phyloP scores from a whole-genome alignment of 2,888 invertebrate species.

The Anarsia innoxiella region DNA sequence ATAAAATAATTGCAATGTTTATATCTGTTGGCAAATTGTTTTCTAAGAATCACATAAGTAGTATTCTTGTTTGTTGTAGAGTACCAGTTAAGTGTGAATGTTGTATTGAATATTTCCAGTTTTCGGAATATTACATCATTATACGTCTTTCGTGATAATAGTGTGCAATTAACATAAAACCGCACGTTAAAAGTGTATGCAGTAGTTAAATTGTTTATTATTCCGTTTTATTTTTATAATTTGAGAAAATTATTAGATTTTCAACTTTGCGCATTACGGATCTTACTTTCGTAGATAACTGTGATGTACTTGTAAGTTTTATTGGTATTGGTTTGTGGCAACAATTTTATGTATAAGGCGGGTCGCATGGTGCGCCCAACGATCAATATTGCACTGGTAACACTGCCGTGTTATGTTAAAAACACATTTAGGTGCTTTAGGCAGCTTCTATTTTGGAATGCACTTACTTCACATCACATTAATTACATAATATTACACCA shows the following conservation, averaged over 20 bases:
- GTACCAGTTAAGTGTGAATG: conserved; percentile 6
- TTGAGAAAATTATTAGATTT: conserved; percentile 5
- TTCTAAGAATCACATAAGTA: background rate
- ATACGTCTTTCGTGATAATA: conserved; percentile 1
- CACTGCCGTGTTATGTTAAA: no score
- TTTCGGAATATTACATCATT: background rate
- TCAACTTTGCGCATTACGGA: conserved; percentile 17
- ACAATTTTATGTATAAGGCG: no score
- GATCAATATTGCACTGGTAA: no score
- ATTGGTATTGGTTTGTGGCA: conserved; percentile 18
- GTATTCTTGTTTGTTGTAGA: background rate
- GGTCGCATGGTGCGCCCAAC: no score
- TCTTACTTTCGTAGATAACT: conserved; percentile 28
- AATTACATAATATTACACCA: background rate
- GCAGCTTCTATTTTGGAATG: no score
- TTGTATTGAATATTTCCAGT: conserved; percentile 3
- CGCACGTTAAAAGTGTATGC: no score
- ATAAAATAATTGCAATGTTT: background rate
- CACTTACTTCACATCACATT: no score
- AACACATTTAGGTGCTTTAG: conserved; percentile 6
- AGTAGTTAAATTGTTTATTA: background rate
- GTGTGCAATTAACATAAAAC: conserved; percentile 7
- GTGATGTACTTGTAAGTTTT: conserved; percentile 34
- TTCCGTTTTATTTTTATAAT: background rate
- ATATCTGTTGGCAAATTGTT: conserved; percentile 4